Evolutionary conservation across 64 coral and sea anemone species (phyloP).

Genomic region (Astreopora myriophthalma): DNA sequence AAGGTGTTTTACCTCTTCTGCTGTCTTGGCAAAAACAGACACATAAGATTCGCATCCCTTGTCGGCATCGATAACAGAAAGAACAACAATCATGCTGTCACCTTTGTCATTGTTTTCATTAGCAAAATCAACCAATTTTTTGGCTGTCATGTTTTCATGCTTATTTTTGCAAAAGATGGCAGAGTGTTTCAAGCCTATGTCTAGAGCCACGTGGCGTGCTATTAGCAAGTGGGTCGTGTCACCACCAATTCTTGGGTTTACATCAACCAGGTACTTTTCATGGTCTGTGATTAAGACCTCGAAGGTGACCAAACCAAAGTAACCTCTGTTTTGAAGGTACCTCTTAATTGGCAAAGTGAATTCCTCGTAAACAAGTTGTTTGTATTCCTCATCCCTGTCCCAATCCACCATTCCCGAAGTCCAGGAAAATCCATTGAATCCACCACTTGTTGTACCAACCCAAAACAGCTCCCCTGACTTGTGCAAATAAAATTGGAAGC

Average conservation of each 20-base stretch:
- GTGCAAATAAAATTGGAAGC: constrained; percentile 54
- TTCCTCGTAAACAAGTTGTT: constrained; percentile 34
- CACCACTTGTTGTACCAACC: constrained; percentile 14
- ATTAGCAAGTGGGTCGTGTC: constrained; percentile 44
- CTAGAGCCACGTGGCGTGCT: constrained; percentile 7
- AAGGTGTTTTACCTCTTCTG: constrained; percentile 24
- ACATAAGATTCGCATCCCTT: constrained; percentile 15
- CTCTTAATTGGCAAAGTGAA: constrained; percentile 47
- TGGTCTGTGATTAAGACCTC: constrained; percentile 44
- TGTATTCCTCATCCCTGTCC: constrained; percentile 8
- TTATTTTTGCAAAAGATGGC: background rate
- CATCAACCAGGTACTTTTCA: constrained; percentile 39
- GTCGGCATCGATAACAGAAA: background rate
- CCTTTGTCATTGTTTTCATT: constrained; percentile 8
- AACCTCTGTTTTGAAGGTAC: constrained; percentile 28
- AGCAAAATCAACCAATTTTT: constrained; percentile 18
- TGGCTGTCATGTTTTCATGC: background rate
- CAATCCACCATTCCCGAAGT: constrained; percentile 14
- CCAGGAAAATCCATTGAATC: constrained; percentile 12
- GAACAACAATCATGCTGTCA: background rate
- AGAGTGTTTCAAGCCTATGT: constrained; percentile 19
- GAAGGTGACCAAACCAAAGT: constrained; percentile 53
- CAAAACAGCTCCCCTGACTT: constrained; percentile 16
- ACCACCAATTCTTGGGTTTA: constrained; percentile 51
- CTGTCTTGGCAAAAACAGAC: constrained; percentile 43